Base-by-base conservation (phyloP, 2,113 vertebrate species). In the Cebidichthys violaceus region DNA sequence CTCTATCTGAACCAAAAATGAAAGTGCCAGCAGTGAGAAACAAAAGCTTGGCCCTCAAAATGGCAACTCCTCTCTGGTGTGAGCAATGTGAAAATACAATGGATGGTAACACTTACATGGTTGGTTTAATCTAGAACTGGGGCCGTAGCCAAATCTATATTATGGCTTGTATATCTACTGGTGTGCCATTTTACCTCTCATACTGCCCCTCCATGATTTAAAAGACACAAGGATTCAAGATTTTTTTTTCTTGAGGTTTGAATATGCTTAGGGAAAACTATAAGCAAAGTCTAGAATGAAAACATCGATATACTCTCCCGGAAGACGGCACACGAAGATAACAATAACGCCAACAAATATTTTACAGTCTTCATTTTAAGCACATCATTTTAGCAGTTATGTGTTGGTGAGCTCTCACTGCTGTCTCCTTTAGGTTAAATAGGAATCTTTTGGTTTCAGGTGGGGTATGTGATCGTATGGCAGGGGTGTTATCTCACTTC, bases 401-500 rank as follows among this genome's bases (percentile, higher is more conserved):
- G 24, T 77, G 55, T 52, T 62, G 37, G 55, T 69, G 62, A 57
- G 59, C 64, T 77, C 27, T 82, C 15, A 20, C 76, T 62, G n/a
- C 60, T 4, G 11, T 33, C 2, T 60, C 9, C 15, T 75, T 60
- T 3, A 20, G 15, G 15, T 80, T 35, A 50, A 60, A 18, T 29
- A 6, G 31, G 2, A 35, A 50, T 55, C 17, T 27, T 18, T 33
- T 60, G 22, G 17, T 74, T 78, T 39, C 6, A 47, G 31, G 61
- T 47, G 14, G 3, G 43, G 39, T n/a, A 11, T 61, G 70, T 64
- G n/a, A 47, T 20, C 60, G 14, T 10, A 15, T 22, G 7, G 22
- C 18, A 10, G 14, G 31, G 11, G 65, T 86, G 59, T 78, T 15
- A n/a, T 70, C 77, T 75, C 78, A 66, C 66, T n/a, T 61, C 64